Evolutionary conservation across 2,888 invertebrate genomes (phyloP), one percentile per base, ranked within the genome.

Genomic region (Cenopis cana): DNA sequence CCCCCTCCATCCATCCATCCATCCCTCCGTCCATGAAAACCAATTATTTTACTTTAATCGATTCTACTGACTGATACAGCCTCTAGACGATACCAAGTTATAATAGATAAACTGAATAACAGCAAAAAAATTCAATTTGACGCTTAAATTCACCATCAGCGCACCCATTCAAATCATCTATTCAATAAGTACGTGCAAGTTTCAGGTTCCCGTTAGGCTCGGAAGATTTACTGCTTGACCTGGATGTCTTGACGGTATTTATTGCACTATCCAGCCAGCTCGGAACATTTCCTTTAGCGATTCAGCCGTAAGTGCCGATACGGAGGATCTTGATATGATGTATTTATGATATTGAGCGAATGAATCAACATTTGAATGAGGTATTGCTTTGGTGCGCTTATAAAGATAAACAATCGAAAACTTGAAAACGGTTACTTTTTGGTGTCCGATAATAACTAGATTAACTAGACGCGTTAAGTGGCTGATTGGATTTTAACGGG

Each of bases 181-280:
- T 10, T 50, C 17, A 18, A 36, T 54, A 68, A 41, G 60, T 57
- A 57, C 68, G 38, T 52, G n/a, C 57, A 14, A 57, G 62, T 57
- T 17, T 57, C 17, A 57, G 38, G 29, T 56, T 49, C 46, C 70
- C 59, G 70, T 70, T 70, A 66, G 59, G 17, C 18, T 38, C 50
- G 24, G 29, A 54, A 60, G 66, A 71, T 71, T 61, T 55, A 66
- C 36, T 55, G 61, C 55, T 66, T 66, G 70, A 70, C 65, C 59
- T 66, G 70, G 59, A 70, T 59, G 66, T 61, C 55, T 60, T 49
- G 70, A 52, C 59, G 59, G 57, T 65, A 66, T 70, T 66, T 70
- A 71, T 66, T 66, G 60, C 69, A 62, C 69, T 46, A 71, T 70
- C 70, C 66, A 29, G 6, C 18, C 33, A 50, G 57, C 49, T 36